Base-by-base conservation (phyloP, 2,888 invertebrate genomes). In the Timema podura region DNA sequence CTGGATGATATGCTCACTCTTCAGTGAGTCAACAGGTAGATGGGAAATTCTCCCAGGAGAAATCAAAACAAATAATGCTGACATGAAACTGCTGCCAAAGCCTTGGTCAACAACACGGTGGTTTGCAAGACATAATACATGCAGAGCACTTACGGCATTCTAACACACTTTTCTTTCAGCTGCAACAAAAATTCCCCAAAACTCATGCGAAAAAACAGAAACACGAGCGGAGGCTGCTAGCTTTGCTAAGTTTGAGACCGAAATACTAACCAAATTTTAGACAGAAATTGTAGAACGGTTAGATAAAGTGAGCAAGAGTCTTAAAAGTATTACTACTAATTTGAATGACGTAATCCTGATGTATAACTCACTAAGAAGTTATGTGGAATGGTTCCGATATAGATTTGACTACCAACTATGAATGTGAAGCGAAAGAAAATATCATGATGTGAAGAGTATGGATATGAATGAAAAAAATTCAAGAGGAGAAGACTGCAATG, bases 381-480 rank as follows among this genome's bases (percentile, higher is more conserved):
- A 57, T 57, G 15, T 57, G 57, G 57, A 57, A 57, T 13, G 15
- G 15, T 9, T 57, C 57, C 57, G n/a, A 8, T 13, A 57, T 9
- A 13, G 57, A 57, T 57, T n/a, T 9, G n/a, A 57, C 54, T 54
- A 15, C 30, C 30, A 2, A 30, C 57, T 57, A n/a, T 5, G 57
- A 57, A n/a, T 57, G 7, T 57, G 57, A 57, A 57, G 57, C n/a
- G 13, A 54, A 57, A 57, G n/a, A 57, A 57, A 5, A 16, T n/a
- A 57, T 57, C 57, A 16, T 9, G n/a, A n/a, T 57, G 15, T 57
- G 57, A 57, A 57, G 57, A n/a, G 57, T 30, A 30, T 30, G 3
- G 30, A 30, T 3, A 30, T 30, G 30, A 30, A 30, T 2, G 30
- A 30, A 30, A 3, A 30, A 30, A 30, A 30, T 30, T 57, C 8